A percentile compares a stretch with the other conserved stretches of the same genome.
phyloP scores from a whole-genome alignment of 2,797 vertebrate species.

The Danio jaintianensis region DNA sequence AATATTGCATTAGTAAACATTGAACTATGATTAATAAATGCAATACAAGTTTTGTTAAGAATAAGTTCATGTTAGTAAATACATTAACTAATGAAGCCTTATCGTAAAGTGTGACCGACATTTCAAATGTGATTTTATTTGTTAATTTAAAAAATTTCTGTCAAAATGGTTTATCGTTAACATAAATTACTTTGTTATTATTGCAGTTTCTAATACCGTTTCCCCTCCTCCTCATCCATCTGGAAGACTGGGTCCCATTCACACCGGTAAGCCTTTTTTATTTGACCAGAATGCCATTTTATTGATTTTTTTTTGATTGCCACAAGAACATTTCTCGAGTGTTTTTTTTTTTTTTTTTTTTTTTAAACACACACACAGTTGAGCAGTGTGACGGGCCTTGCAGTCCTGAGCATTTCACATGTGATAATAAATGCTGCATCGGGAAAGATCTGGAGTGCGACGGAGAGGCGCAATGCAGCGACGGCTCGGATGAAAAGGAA shows the following conservation, averaged over 20 bases:
- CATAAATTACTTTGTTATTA: slow-evolving; percentile 32
- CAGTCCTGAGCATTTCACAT: slow-evolving; percentile 80
- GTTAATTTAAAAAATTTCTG: too few relatives aligned
- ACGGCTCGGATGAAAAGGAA: slow-evolving; percentile 86
- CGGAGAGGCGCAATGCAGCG: slow-evolving; percentile 79
- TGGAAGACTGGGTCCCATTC: slow-evolving; percentile 55
- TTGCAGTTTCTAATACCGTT: slow-evolving; percentile 67
- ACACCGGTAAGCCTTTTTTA: not conserved
- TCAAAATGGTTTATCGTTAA: not conserved
- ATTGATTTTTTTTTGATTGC: too few relatives aligned
- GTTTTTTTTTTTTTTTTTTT: not conserved
- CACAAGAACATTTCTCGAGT: too few relatives aligned
- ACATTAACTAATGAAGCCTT: too few relatives aligned
- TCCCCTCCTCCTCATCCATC: not conserved
- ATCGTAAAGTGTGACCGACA: too few relatives aligned
- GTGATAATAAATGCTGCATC: slow-evolving; percentile 88
- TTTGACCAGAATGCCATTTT: not conserved
- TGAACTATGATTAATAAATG: too few relatives aligned
- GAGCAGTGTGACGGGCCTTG: slow-evolving; percentile 80
- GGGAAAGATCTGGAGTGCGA: slow-evolving; percentile 88
- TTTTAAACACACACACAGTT: slow-evolving; percentile 34
- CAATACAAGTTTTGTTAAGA: too few relatives aligned
- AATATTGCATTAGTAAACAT: too few relatives aligned
- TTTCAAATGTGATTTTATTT: too few relatives aligned
- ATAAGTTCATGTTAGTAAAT: too few relatives aligned